Conservation (phyloP, 2,888 invertebrate species). For the Encarsia formosa region DNA sequence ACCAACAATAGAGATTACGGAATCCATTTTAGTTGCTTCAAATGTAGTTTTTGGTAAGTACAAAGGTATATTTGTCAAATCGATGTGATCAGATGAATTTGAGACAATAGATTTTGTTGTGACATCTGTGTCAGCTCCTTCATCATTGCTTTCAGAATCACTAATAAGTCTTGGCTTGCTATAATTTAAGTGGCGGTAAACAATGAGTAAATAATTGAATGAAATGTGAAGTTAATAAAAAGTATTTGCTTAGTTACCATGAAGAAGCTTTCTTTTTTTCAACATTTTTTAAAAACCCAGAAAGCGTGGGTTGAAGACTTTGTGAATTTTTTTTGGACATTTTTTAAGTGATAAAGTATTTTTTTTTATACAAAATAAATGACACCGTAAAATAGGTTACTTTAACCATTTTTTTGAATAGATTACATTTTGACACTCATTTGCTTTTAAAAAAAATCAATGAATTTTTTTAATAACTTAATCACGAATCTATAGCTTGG, state of each 20-base stretch:
- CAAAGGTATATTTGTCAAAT: conserved; percentile 7
- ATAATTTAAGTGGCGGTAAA: background rate
- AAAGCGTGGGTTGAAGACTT: conserved; percentile 12
- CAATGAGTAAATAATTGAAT: too few relatives aligned
- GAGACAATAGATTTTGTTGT: background rate
- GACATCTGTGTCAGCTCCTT: background rate
- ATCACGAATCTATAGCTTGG: too few relatives aligned
- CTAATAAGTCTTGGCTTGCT: conserved; percentile 6
- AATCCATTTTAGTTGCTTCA: conserved; percentile 13
- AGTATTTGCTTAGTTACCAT: background rate
- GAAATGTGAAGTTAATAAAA: too few relatives aligned
- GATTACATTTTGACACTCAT: too few relatives aligned
- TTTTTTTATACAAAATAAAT: too few relatives aligned
- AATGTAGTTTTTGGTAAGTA: background rate
- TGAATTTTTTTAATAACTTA: too few relatives aligned
- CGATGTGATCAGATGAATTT: conserved; percentile 5
- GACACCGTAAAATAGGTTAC: too few relatives aligned
- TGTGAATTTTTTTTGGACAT: background rate
- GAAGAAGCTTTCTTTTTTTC: background rate
- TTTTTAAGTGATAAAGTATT: too few relatives aligned
- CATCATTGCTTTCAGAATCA: conserved; percentile 8
- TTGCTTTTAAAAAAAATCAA: too few relatives aligned
- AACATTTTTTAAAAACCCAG: conserved; percentile 18
- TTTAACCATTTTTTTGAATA: too few relatives aligned
- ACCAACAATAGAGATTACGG: conserved; percentile 32